These are phyloP conservation scores for Arnoldichthys spilopterus DNA, from an alignment of 2,797 vertebrate species.

Conservation along the genomic window DNA sequence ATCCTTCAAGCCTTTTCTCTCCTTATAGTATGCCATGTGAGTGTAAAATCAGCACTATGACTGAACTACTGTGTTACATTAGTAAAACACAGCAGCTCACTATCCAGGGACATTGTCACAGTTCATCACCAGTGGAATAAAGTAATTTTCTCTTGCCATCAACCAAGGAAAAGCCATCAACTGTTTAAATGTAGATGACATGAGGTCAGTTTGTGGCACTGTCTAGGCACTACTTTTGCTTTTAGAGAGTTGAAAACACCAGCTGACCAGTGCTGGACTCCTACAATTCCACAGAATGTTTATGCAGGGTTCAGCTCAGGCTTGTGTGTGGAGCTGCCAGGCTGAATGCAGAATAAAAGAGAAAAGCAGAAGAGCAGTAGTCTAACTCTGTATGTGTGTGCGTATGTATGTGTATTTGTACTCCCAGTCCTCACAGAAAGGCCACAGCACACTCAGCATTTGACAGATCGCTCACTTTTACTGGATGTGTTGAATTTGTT, in stretches of 20 bases:
- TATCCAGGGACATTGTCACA: conserved; percentile 10
- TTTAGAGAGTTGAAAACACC: conserved; percentile 20
- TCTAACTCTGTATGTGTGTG: conserved; percentile 37
- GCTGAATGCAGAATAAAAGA: conserved; percentile 38
- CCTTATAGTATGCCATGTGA: neutral
- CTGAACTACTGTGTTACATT: neutral
- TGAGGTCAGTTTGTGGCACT: conserved; percentile 41
- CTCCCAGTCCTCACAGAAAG: conserved; percentile 35
- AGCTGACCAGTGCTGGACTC: conserved; percentile 20
- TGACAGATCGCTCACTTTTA: conserved; percentile 58
- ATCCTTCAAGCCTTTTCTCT: neutral
- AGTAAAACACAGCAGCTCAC: conserved; percentile 11
- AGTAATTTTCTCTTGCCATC: conserved; percentile 36
- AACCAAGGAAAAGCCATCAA: conserved; percentile 22
- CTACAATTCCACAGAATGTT: conserved; percentile 31
- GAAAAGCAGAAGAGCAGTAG: conserved; percentile 51
- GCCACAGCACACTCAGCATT: conserved; percentile 50
- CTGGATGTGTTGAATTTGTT: conserved; percentile 61
- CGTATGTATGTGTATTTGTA: conserved; percentile 37
- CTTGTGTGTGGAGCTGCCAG: conserved; percentile 40
- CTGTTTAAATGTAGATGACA: conserved; percentile 22
- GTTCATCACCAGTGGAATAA: conserved; percentile 43
- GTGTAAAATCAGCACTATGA: neutral
- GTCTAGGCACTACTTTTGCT: conserved; percentile 12
- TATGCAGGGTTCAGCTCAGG: conserved; percentile 42